A percentile compares a stretch with the other conserved stretches of the same genome.
These are phyloP conservation scores for Pachliopta kotzebuea DNA, from an alignment of 2,888 invertebrate species.

Conservation along the genomic window DNA sequence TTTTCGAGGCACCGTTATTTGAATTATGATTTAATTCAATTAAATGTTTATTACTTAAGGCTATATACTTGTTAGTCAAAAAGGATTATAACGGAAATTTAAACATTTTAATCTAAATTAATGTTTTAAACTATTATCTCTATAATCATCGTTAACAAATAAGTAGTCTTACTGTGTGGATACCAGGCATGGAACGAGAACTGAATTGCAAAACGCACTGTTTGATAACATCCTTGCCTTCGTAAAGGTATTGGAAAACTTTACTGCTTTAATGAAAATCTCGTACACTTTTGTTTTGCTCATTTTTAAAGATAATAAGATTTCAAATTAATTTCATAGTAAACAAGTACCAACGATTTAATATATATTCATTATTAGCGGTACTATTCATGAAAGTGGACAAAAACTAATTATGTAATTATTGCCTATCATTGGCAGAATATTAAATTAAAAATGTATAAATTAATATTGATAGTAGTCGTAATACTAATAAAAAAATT, in stretches of 20 bases:
- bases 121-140: too few species aligned
- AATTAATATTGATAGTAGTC: too few species aligned
- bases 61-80: too few species aligned
- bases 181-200: constrained; percentile 21
- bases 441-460: too few species aligned
- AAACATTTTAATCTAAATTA: too few species aligned
- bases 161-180: constrained; percentile 2
- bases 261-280: constrained; percentile 13
- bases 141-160: too few species aligned
- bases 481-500: too few species aligned
- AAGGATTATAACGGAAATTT: too few species aligned
- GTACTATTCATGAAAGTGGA: background rate
- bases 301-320: background rate
- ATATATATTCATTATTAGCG: background rate
- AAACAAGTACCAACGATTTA: background rate
- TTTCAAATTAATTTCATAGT: background rate
- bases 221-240: constrained; percentile 24
- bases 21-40: too few species aligned
- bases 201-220: constrained; percentile 27
- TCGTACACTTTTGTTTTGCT: constrained; percentile 2
- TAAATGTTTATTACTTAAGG: too few species aligned
- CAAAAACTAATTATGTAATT: background rate
- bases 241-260: constrained; percentile 21
- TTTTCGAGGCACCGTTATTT: too few species aligned
- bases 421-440: background rate